Percentiles rank a stretch among this genome's conserved stretches.
These are phyloP conservation scores for Oegoconia quadripuncta DNA, from an alignment of 2,888 invertebrate species.

Conservation along the genomic window DNA sequence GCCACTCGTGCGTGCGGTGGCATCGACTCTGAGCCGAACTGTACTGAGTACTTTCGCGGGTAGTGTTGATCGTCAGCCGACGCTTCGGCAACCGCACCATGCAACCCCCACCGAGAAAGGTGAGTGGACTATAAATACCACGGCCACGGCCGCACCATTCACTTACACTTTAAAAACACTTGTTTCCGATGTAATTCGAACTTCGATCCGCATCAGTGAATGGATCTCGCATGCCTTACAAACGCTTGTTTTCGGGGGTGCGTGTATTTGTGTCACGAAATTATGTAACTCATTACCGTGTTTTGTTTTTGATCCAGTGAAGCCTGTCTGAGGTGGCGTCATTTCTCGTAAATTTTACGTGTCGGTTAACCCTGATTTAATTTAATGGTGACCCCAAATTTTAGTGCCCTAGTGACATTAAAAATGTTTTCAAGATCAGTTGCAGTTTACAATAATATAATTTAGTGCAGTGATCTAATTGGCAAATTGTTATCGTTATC, in stretches of 20 bases:
- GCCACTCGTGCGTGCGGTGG: slow-evolving; percentile 39
- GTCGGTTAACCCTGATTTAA: no score
- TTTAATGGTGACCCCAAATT: no score
- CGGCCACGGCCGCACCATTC: background rate
- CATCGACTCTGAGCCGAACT: slow-evolving; percentile 34
- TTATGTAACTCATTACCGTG: slow-evolving; percentile 10
- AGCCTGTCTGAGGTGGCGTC: no score
- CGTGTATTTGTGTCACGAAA: slow-evolving; percentile 1
- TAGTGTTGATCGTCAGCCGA: slow-evolving; percentile 14
- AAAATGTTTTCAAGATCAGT: no score
- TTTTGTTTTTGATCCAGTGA: no score
- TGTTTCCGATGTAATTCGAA: background rate
- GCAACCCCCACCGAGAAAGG: slow-evolving; percentile 93
- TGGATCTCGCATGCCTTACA: background rate
- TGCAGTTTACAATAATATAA: no score
- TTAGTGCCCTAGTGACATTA: no score
- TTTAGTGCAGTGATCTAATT: no score
- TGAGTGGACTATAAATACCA: slow-evolving; percentile 56
- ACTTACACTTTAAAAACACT: background rate
- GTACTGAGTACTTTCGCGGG: slow-evolving; percentile 1
- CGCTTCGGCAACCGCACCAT: slow-evolving; percentile 60
- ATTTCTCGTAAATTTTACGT: no score
- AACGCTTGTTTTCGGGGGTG: background rate
- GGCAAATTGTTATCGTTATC: no score
- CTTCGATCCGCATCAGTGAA: slow-evolving; percentile 2